These are phyloP conservation scores for Heliconius erato DNA, from an alignment of 2,888 invertebrate genomes.

Conservation along the genomic window DNA sequence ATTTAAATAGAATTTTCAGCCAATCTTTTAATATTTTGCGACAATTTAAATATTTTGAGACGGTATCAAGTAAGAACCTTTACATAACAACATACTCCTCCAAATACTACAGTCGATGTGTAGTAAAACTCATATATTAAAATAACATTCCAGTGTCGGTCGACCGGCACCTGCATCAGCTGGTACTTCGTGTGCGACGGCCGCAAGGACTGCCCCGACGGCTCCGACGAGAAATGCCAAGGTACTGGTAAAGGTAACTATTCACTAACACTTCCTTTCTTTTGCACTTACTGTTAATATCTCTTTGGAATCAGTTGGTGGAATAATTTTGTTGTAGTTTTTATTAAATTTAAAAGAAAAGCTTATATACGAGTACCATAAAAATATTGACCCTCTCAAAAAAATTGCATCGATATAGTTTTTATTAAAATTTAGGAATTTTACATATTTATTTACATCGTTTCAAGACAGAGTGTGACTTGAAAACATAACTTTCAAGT, in stretches of 20 bases:
- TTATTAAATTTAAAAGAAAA: no score
- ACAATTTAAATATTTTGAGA: neutral
- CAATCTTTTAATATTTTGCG: no score
- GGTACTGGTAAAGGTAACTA: conserved; percentile 82
- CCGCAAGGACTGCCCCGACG: conserved; percentile 93
- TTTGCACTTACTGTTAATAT: conserved; percentile 42
- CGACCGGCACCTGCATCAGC: conserved; percentile 94
- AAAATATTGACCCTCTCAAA: no score
- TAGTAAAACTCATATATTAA: neutral
- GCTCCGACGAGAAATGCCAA: conserved; percentile 94
- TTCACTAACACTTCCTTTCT: conserved; percentile 64
- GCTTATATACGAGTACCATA: no score
- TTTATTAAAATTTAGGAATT: no score
- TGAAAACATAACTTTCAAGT: no score
- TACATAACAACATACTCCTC: neutral
- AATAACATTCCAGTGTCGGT: conserved; percentile 89
- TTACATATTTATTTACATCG: no score
- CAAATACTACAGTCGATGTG: neutral
- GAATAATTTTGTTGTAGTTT: neutral
- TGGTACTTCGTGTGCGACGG: conserved; percentile 98
- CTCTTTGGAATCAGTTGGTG: neutral
- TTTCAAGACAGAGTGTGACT: no score
- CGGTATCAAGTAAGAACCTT: neutral
- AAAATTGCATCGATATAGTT: no score
- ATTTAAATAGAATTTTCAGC: neutral